Base-by-base conservation (phyloP, 30 jellyfish, hydroid and myxozoan species). In the Pseudorhiza aurosa region DNA sequence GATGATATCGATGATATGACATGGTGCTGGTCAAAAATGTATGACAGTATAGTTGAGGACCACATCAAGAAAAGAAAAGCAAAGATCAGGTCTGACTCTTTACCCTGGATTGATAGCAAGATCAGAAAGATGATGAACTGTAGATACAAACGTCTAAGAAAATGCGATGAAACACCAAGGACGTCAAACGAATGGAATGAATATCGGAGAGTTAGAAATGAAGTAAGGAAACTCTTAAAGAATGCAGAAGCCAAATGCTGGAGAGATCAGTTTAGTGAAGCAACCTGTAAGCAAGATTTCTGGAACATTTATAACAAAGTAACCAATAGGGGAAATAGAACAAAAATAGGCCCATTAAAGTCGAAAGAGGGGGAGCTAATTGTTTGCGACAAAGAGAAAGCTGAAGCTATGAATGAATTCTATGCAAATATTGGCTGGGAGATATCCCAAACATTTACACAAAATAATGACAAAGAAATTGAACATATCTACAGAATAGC, bases 11-110 rank as follows among this genome's bases (percentile, higher is more conserved):
- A 82, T 58, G 86, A 67, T 56, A 27, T 57, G 32, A 40, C 70
- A 21, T 82, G 86, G 78, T 76, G 77, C 78, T 82, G 94, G 94
- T 69, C 75, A 58, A 47, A 63, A 32, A 81, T 85, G 71, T 85
- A 43, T 31, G 68, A 85, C 55, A 51, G 49, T 58, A 44, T 65
- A 27, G 78, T 45, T 44, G 80, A 74, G 19, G 91, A 85, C 19
- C 96, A 85, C 50, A 47, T 85, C 60, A 73, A 85, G 60, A 37
- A 42, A 65, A 62, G 86, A 72, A 71, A 85, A 62, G 89, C 82
- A 29, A 72, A 60, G 45, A 17, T 56, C 39, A 76, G 88, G 71
- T 33, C 88, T 56, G 71, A 60, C 2, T 60, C 81, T 44, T 47
- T 77, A 60, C 82, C 82, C 18, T 77, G 81, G 81, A 35, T 77